phyloP scores from a whole-genome alignment of 2,888 invertebrate species.

The Terebella lapidaria region DNA sequence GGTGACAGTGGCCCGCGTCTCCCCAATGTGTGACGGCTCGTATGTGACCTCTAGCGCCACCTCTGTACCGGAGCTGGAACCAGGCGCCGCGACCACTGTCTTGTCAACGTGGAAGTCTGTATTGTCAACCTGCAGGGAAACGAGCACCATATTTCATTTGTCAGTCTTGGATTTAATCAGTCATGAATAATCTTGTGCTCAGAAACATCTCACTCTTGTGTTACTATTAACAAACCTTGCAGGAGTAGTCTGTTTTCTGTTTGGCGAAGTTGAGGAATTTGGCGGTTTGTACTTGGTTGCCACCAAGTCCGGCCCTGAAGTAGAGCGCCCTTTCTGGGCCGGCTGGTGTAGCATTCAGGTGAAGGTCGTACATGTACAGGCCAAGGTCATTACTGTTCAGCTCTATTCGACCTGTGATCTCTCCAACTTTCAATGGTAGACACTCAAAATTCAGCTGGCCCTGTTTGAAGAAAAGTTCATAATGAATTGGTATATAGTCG shows the following conservation, averaged over 20 bases:
- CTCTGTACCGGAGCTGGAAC: conserved; percentile 49
- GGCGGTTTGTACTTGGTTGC: conserved; percentile 39
- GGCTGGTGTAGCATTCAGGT: conserved; percentile 46
- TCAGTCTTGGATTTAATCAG: too few relatives aligned
- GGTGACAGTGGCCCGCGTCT: conserved; percentile 42
- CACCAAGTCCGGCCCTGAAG: conserved; percentile 48
- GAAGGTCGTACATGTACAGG: conserved; percentile 48
- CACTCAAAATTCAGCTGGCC: conserved; percentile 50
- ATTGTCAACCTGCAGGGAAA: conserved; percentile 43
- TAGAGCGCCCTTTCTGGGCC: conserved; percentile 49
- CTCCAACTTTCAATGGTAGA: conserved; percentile 51
- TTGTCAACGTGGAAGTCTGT: conserved; percentile 53
- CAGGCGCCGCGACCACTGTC: conserved; percentile 51
- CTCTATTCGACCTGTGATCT: conserved; percentile 43
- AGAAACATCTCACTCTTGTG: too few relatives aligned
- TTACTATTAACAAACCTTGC: conserved; percentile 50
- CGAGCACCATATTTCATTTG: background rate
- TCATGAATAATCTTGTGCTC: too few relatives aligned
- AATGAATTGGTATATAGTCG: too few relatives aligned
- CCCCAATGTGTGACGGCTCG: conserved; percentile 52
- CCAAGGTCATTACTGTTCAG: conserved; percentile 50
- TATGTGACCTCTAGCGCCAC: conserved; percentile 50
- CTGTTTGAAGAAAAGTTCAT: conserved; percentile 27
- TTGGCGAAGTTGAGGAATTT: conserved; percentile 53
- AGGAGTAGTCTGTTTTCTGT: conserved; percentile 52